A percentile compares a stretch with the other conserved stretches of the same genome.
Evolutionary conservation across 2,113 vertebrate genomes (phyloP).

Genomic region (Climacteris rufus): DNA sequence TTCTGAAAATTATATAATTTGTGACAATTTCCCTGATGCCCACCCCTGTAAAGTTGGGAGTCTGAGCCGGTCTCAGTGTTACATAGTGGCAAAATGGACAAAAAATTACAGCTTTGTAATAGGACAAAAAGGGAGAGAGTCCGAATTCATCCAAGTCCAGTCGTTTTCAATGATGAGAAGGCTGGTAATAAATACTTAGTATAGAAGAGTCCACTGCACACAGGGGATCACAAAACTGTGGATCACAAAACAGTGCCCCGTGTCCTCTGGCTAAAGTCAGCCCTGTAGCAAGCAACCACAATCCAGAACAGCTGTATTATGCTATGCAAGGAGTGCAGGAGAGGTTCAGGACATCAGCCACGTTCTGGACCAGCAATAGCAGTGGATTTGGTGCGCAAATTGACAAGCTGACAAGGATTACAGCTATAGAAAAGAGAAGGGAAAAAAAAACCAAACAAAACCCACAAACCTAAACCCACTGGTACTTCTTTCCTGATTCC

Average conservation of each 20-base stretch:
- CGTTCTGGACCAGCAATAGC: background rate
- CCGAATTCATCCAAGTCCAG: background rate
- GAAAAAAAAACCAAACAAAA: background rate
- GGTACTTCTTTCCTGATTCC: background rate
- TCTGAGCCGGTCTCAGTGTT: background rate
- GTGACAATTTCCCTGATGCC: background rate
- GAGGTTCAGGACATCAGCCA: background rate
- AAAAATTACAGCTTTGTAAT: background rate
- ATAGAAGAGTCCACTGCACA: background rate
- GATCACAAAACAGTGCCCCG: background rate
- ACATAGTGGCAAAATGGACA: background rate
- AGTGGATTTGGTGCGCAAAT: background rate
- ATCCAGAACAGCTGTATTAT: background rate
- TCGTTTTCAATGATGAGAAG: background rate
- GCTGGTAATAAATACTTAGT: background rate
- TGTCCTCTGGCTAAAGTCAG: background rate
- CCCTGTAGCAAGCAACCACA: background rate
- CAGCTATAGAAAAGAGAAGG: background rate
- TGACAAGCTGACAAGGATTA: background rate
- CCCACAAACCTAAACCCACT: background rate
- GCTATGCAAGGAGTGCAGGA: background rate
- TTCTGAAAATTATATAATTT: background rate
- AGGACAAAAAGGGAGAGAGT: background rate
- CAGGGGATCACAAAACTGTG: background rate
- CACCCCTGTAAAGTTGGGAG: background rate